Conservation (phyloP, 1,140 invertebrate species). For the Drosophila obscura region DNA sequence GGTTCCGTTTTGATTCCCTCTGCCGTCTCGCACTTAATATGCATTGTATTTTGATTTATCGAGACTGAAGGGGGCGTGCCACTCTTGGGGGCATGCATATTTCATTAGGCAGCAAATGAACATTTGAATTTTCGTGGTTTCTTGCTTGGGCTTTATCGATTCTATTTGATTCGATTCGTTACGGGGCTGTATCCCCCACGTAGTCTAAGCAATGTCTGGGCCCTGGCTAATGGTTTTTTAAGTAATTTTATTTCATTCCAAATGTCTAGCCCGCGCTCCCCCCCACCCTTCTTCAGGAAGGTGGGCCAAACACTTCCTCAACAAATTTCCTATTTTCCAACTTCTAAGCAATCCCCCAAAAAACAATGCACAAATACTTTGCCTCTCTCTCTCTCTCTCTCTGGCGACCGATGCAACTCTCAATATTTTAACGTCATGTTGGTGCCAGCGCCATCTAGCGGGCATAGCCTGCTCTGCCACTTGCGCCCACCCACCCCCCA, state of each 20-base stretch:
- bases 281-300: not conserved
- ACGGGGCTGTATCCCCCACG: no score
- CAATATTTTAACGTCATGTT: constrained; percentile 55
- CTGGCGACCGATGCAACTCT: constrained; percentile 20
- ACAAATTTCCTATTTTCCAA: constrained; percentile 32
- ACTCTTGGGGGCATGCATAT: constrained; percentile 55
- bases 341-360: constrained; percentile 25
- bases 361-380: constrained; percentile 14
- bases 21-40: constrained; percentile 56
- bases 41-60: constrained; percentile 78
- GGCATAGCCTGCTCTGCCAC: not conserved
- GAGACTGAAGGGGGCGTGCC: constrained; percentile 50
- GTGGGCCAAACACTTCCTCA: constrained; percentile 13
- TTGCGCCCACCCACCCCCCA: not conserved
- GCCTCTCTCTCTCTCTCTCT: not conserved
- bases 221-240: constrained; percentile 49
- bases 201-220: constrained; percentile 2
- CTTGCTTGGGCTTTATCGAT: constrained; percentile 35
- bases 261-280: not conserved
- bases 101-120: constrained; percentile 56
- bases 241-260: constrained; percentile 36
- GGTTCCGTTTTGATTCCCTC: constrained; percentile 6
- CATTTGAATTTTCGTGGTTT: constrained; percentile 45
- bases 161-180: constrained; percentile 27
- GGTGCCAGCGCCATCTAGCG: constrained; percentile 9